Conservation (phyloP, 2,888 invertebrate species). For the Drosophila borborema region DNA sequence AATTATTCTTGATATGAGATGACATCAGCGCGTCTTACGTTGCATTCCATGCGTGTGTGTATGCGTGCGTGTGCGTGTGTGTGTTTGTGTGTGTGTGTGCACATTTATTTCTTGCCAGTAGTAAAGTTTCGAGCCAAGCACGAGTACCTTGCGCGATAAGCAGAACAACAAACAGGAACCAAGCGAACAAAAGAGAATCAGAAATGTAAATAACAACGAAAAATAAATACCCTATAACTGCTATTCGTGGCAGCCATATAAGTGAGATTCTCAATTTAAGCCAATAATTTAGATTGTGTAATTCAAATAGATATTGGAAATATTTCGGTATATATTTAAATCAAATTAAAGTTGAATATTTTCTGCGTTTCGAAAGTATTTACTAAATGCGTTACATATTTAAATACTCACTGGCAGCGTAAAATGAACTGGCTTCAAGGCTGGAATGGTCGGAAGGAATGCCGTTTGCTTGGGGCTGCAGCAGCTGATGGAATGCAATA, state of each 20-base stretch:
- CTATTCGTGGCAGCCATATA: no score
- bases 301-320: neutral
- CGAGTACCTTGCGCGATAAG: conserved; percentile 62
- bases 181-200: conserved; percentile 13
- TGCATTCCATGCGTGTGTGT: conserved; percentile 50
- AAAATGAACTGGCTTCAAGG: conserved; percentile 33
- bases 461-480: conserved; percentile 34
- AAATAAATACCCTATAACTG: neutral
- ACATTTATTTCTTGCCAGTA: conserved; percentile 36
- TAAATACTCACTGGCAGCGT: conserved; percentile 3
- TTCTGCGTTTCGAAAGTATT: neutral
- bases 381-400: neutral
- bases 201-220: neutral
- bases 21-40: conserved; percentile 66
- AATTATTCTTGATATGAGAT: conserved; percentile 74
- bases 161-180: conserved; percentile 24
- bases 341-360: neutral
- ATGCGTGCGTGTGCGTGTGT: no score
- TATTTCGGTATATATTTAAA: neutral
- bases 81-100: conserved; percentile 10
- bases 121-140: conserved; percentile 59
- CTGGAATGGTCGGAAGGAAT: conserved; percentile 30
- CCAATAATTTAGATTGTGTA: neutral
- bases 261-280: neutral
- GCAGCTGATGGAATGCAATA: conserved; percentile 74